Base-by-base conservation (phyloP, 2,888 invertebrate genomes). In the Dynastes grantii region DNA sequence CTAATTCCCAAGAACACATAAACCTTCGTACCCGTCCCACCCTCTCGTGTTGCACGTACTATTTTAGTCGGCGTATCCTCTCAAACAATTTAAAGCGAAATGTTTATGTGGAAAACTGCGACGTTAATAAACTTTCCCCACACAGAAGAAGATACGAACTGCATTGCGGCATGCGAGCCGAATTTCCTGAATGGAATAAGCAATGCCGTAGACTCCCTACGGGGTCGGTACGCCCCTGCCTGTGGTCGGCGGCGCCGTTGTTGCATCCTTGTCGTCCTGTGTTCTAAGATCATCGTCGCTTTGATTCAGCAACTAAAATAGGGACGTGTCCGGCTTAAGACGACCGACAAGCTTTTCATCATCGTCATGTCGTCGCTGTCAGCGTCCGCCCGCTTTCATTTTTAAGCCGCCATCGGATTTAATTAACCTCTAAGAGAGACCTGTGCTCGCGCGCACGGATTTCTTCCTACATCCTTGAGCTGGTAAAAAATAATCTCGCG, bases 161-260 rank as follows among this genome's bases (percentile, higher is more conserved):
- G 71, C 71, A 71, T 58, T 71, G 71, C 71, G 71, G 71, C 58
- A 71, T 71, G 71, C 58, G 71, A 71, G 29, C 58, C 71, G 71
- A 71, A 58, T 71, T 71, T 55, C 71, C 71, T 71, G 71, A 71
- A 58, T 58, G 55, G 71, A 71, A 71, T 71, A 71, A 37, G 55
- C 71, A 58, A 71, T 71, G 71, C 58, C 22, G 32, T 58, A 32
- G 4, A 5, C 13, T 45, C 71, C 71, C 37, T 5, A 16, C n/a
- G 55, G 71, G 40, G 4, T 40, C 3, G 16, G 32, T 8, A n/a
- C 64, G 29, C 9, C 16, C 55, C 16, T 29, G 27, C 16, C 22
- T 29, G 61, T 11, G n/a, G 11, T 22, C 61, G 58, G 22, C 58
- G 32, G 16, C 16, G 22, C 2, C 1, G 16, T 8, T 8, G 29